Base-by-base conservation (phyloP, 1,140 invertebrate genomes). In the Drosophila saltans region DNA sequence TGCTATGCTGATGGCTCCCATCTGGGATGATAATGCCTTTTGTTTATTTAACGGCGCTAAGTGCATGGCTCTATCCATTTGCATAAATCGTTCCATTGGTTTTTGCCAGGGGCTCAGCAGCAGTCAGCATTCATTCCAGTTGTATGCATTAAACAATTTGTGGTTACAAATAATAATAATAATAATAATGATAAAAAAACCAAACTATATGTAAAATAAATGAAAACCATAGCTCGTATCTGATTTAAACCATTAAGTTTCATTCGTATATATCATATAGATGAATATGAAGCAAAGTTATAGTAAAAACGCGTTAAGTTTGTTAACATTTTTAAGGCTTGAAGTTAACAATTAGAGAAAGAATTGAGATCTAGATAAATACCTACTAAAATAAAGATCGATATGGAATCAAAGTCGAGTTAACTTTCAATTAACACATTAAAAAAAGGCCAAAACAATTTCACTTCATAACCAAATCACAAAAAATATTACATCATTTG, bases 21-120 rank as follows among this genome's bases (percentile, higher is more conserved):
- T 59, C 57, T 76, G 68, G 45, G 45, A 69, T 72, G 76, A 78
- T 78, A 75, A 80, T 69, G 59, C 65, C 45, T 75, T 80, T 80
- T 80, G 72, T 80, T 80, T 80, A 80, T 80, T 75, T 80, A 80
- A 75, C 77, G 72, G 72, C 78, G 72, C 72, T 80, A 80, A 80
- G 78, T 80, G 78, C 72, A 78, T 78, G 75, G 78, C n/a, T 26
- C 45, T 52, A 74, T 80, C 72, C 77, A 80, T 80, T 80, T 80
- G 72, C 78, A 80, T 76, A 80, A 80, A 80, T 79, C 71, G 76
- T 69, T 69, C 64, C 56, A 33, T 30, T 62, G 39, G 30, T 16
- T 59, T n/a, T 39, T 70, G 73, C 66, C 36, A n/a, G 40, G 69
- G 43, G 36, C 59, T 43, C 40, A 6, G 41, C n/a, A 36, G 57